Base-by-base conservation (phyloP, 2,797 vertebrate genomes). In the Buphagus erythrorhynchus region DNA sequence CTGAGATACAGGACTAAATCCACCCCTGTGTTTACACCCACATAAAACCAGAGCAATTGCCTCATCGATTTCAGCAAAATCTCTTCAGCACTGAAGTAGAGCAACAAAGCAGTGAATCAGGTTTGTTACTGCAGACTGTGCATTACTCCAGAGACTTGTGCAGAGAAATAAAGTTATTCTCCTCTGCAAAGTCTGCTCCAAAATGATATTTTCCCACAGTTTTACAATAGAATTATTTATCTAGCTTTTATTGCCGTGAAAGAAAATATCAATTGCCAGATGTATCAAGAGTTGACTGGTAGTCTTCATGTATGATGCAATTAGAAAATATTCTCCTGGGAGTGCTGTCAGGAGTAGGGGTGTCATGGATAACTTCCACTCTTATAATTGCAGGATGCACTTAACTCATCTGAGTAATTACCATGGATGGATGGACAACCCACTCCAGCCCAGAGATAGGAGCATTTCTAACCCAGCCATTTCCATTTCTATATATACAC, bases 361-460 rank as follows among this genome's bases (percentile, higher is more conserved):
- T 88, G 88, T 86, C 91, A 75, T 66, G 86, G 93, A 43, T 66
- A 78, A 69, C 58, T 78, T 93, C 90, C 86, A 86, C 42, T 55
- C 67, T 63, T 76, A 18, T 92, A 97, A 97, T 96, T 96, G 95
- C 90, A 96, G 97, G 94, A 97, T 88, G 90, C 65, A 95, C 88
- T 95, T 88, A 94, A 93, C 49, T 91, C 90, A 94, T 69, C 71
- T 36, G 33, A 83, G 52, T 92, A 96, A 95, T 88, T 65, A 81
- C 61, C 76, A 59, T 2, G 48, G 78, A 88, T 0, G 5, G 57
- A 73, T 45, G 48, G 91, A 85, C 90, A 90, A 63, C 55, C 38
- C 80, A 93, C 81, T 92, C 76, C 88, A 87, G 48, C 75, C 85
- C 52, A 61, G 38, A 85, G 77, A 90, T 3, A 79, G 77, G 49